phyloP scores from a whole-genome alignment of 2,797 vertebrate genomes.

The Cirrhinus molitorella region DNA sequence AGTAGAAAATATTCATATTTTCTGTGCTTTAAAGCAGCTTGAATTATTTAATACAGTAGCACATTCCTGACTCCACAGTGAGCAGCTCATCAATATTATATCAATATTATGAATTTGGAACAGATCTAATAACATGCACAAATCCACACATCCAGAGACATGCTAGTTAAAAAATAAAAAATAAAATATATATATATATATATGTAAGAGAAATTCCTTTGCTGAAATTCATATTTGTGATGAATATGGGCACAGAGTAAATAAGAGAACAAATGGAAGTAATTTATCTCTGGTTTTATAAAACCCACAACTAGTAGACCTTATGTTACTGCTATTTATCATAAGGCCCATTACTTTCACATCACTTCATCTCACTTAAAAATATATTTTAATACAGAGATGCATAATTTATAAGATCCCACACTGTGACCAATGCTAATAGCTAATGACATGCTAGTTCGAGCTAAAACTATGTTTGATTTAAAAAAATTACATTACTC shows the following conservation, averaged over 20 bases:
- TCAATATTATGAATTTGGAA: neutral
- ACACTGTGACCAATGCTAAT: neutral
- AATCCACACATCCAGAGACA: neutral
- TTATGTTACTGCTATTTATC: neutral
- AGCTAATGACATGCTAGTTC: neutral
- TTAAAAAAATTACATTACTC: neutral
- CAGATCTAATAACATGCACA: neutral
- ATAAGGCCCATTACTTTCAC: neutral
- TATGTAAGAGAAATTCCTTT: neutral
- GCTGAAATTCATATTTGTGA: conserved; percentile 4
- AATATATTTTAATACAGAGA: neutral
- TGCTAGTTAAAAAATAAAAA: neutral
- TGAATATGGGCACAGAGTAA: conserved; percentile 17
- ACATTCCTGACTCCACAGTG: neutral
- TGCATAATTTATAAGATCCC: neutral
- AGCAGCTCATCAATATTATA: no score
- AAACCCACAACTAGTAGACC: neutral
- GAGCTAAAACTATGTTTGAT: neutral
- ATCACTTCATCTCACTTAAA: conserved; percentile 36
- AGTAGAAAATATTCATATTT: neutral
- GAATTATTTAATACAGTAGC: neutral
- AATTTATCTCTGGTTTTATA: neutral
- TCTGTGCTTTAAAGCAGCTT: neutral
- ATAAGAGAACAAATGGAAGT: conserved; percentile 16
- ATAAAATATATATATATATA: no score